Evolutionary conservation across 2,888 invertebrate genomes (phyloP), one percentile per base, ranked within the genome.

Genomic region (Hedychridium roseum): DNA sequence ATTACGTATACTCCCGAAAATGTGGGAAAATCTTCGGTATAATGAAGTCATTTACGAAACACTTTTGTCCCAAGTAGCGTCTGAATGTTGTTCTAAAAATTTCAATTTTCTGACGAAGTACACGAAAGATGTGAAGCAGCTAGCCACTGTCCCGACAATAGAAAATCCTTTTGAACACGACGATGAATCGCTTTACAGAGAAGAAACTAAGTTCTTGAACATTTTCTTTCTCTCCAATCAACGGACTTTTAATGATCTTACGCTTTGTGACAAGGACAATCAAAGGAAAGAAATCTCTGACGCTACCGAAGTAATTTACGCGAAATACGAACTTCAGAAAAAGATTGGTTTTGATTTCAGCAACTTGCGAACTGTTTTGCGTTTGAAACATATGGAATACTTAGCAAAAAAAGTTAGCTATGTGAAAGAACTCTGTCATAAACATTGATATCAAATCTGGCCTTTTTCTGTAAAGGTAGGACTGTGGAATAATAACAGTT

Each of bases 91-190:
- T n/a, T n/a, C n/a, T 2, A 34, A 40, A 9, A 47, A 35, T 7
- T 3, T 45, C 7, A n/a, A 30, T 7, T 52, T 64, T 18, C 15
- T 60, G 34, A 50, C 17, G 20, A 32, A 55, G 4, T 63, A 60
- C 15, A 52, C 48, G n/a, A 28, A 35, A n/a, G 32, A 11, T 31
- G 15, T 49, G 26, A 44, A 31, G 37, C 26, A 43, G 4, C 27
- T 37, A 5, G 35, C 50, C 18, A 30, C 16, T 12, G 34, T 40
- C 1, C 2, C 5, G 17, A 12, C 12, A 11, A 60, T 76, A 14
- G 60, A 80, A 45, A 84, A 83, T 68, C 84, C 84, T 2, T 85
- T 84, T 66, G 76, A 81, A 42, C 82, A 81, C 70, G 79, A 82
- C 45, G 78, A 80, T 5, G 81, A 80, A 71, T 81, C 82, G 54